phyloP scores from a whole-genome alignment of 2,797 vertebrate species.

The Hypotaenidia philippensis region DNA sequence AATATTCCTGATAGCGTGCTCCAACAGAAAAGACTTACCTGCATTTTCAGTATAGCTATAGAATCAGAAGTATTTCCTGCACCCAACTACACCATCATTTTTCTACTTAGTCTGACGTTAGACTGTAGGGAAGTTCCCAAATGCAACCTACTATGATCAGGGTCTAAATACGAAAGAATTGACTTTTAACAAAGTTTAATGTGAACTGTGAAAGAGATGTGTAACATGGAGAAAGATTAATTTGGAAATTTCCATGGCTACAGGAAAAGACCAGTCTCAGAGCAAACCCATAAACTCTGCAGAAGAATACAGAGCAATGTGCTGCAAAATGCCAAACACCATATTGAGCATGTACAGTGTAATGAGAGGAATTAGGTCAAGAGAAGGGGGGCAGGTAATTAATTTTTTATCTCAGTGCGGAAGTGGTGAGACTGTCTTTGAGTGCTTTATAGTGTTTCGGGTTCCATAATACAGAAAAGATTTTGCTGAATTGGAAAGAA shows the following conservation, averaged over 20 bases:
- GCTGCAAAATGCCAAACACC: slow-evolving; percentile 7
- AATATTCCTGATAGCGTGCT: background rate
- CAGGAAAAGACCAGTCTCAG: background rate
- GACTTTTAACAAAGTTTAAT: background rate
- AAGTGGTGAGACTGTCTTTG: slow-evolving; percentile 15
- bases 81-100: background rate
- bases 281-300: slow-evolving; percentile 4
- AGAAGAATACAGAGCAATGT: slow-evolving; percentile 16
- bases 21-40: background rate
- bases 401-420: slow-evolving; percentile 63
- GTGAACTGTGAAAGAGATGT: background rate
- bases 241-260: slow-evolving; percentile 39
- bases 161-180: background rate
- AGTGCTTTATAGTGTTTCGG: slow-evolving; percentile 17
- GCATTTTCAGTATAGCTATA: background rate
- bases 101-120: background rate
- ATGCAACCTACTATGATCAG: background rate
- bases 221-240: background rate
- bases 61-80: background rate
- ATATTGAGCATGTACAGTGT: slow-evolving; percentile 20
- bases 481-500: slow-evolving; percentile 53
- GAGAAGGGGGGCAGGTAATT: slow-evolving; percentile 45
- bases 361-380: slow-evolving; percentile 67
- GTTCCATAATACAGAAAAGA: slow-evolving; percentile 27
- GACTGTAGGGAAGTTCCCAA: background rate